Conservation (phyloP, 2,888 invertebrate species). For the Pharmacophagus antenor region DNA sequence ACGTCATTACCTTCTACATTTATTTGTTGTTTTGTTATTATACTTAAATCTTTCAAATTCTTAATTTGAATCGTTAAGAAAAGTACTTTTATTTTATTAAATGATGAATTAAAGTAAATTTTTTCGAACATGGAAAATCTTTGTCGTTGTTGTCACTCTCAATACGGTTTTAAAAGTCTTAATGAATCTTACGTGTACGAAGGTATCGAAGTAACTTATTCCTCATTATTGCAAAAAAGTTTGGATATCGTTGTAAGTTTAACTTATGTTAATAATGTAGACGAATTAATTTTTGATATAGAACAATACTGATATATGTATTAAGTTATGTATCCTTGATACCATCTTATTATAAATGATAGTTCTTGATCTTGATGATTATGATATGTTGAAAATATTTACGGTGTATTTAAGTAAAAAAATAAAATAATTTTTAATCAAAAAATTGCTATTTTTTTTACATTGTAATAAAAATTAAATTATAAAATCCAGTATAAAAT, state of each 20-base stretch:
- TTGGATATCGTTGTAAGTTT: slow-evolving; percentile 57
- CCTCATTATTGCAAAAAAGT: slow-evolving; percentile 49
- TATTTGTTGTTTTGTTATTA: slow-evolving; percentile 1
- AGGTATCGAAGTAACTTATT: slow-evolving; percentile 49
- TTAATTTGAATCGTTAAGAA: background rate
- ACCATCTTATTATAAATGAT: too few relatives aligned
- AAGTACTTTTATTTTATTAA: background rate
- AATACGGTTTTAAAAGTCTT: slow-evolving; percentile 54
- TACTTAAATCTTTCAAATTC: background rate
- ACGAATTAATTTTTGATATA: background rate
- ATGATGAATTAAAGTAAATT: background rate
- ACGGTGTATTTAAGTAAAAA: too few relatives aligned
- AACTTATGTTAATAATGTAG: background rate
- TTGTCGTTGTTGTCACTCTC: slow-evolving; percentile 65
- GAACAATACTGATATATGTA: too few relatives aligned
- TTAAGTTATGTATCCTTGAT: too few relatives aligned
- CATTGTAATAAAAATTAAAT: too few relatives aligned
- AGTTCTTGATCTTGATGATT: too few relatives aligned
- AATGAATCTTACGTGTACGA: slow-evolving; percentile 38
- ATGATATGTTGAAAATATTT: too few relatives aligned
- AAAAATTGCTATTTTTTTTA: too few relatives aligned
- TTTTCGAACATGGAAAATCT: slow-evolving; percentile 42
- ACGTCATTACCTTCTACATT: background rate
- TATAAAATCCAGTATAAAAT: too few relatives aligned
- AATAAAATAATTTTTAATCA: too few relatives aligned